Evolutionary conservation across 2,888 invertebrate species (phyloP).

Genomic region (Acronicta leporina): DNA sequence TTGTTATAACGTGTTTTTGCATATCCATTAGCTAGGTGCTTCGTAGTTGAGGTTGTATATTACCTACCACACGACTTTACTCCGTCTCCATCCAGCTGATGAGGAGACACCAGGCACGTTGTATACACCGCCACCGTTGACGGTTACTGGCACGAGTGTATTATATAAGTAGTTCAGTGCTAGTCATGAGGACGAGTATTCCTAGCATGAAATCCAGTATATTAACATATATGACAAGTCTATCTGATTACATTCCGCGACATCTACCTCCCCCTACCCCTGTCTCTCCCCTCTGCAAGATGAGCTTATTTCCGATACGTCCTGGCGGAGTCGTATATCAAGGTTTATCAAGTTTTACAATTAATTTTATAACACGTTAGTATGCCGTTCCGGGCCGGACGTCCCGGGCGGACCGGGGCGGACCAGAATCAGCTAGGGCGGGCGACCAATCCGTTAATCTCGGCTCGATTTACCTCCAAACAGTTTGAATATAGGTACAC

Average conservation of each 20-base stretch:
- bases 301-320: constrained; percentile 55
- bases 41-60: no score
- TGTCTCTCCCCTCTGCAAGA: constrained; percentile 2
- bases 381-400: constrained; percentile 11
- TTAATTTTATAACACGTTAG: constrained; percentile 48
- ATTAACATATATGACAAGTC: constrained; percentile 29
- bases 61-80: no score
- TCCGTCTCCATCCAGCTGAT: no score
- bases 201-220: neutral
- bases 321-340: constrained; percentile 50
- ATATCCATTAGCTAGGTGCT: no score
- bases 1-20: no score
- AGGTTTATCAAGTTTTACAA: constrained; percentile 48
- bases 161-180: neutral
- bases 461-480: constrained; percentile 2
- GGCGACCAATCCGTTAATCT: constrained; percentile 22
- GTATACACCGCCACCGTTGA: no score
- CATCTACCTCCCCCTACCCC: neutral
- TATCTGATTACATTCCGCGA: constrained; percentile 13
- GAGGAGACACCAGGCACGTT: no score
- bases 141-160: no score
- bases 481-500: neutral
- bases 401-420: neutral
- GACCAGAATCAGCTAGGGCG: neutral
- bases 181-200: neutral